Base-by-base conservation (phyloP, 2,888 invertebrate species). In the Atethmia centrago region DNA sequence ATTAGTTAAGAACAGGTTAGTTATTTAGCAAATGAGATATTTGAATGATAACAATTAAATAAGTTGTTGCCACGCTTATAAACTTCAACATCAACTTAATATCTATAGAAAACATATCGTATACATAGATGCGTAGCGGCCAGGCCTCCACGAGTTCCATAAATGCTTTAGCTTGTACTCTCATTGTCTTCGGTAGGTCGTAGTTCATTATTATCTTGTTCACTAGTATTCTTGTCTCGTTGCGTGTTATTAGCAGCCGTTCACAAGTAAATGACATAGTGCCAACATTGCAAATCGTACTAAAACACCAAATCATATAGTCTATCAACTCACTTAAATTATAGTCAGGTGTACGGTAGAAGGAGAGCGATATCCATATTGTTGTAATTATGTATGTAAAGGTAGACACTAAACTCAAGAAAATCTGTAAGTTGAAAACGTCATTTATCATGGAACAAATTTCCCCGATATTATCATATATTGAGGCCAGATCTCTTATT, bases 151-250 rank as follows among this genome's bases (percentile, higher is more conserved):
- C 88, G 10, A 94, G 71, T 62, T 93, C 91, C 89, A 93, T 91
- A 65, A 95, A 94, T 3, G 92, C 91, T 84, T 94, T 95, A 3
- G 93, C 92, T 85, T 94, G 92, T 10, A 90, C 81, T 58, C 94
- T 85, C 88, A 92, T 91, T 0, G 82, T 83, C 69, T 88, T 90
- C 3, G 93, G 93, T 12, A 94, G 86, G 36, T 90, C 85, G 55
- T 94, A 94, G 80, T 93, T 91, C 91, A 93, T 94, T 51, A 94
- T 90, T 1, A 95, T 77, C 74, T 94, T 92, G 75, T 93, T 93
- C 5, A 94, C 89, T 45, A 93, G 82, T 19, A 90, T 83, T 77
- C 89, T 93, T 0, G 92, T 92, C 12, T 83, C 77, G 19, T 89
- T 90, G 14, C 93, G 89, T 19, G 88, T 86, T n/a, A 81, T 53